Conservation (phyloP, 1,140 invertebrate species). For the Drosophila athabasca region DNA sequence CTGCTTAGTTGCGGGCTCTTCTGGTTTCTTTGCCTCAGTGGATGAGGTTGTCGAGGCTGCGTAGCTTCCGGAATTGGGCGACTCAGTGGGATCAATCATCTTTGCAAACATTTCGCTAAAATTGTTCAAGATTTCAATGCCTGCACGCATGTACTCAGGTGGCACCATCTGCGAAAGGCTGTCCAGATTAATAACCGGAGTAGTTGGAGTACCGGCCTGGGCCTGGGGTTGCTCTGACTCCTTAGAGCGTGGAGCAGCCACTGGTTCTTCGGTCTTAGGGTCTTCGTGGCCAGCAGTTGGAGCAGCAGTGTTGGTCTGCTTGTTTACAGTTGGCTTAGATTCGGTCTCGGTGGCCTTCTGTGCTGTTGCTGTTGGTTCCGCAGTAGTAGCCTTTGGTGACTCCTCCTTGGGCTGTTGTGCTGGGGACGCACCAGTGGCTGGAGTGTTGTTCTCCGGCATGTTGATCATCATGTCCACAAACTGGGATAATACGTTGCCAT, state of each 20-base stretch:
- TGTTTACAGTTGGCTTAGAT: constrained; percentile 14
- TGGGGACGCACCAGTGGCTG: constrained; percentile 14
- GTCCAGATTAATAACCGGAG: constrained; percentile 64
- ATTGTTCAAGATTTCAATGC: constrained; percentile 76
- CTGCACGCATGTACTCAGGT: constrained; percentile 74
- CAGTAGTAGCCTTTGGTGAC: constrained; percentile 6
- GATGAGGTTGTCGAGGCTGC: constrained; percentile 18
- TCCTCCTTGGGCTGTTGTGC: constrained; percentile 19
- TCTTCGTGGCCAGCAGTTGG: background rate
- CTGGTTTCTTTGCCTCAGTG: constrained; percentile 18
- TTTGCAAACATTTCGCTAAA: constrained; percentile 82
- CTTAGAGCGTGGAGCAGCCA: constrained; percentile 39
- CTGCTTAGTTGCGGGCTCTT: background rate
- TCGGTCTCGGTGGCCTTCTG: constrained; percentile 15
- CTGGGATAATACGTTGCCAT: constrained; percentile 65
- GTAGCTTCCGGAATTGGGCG: constrained; percentile 1
- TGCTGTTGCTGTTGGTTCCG: constrained; percentile 14
- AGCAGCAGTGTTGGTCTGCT: background rate
- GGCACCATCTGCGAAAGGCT: constrained; percentile 67
- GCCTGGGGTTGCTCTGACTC: constrained; percentile 18
- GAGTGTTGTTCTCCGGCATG: constrained; percentile 59
- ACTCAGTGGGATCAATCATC: constrained; percentile 74
- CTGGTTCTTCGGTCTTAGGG: constrained; percentile 28
- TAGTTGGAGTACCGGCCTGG: constrained; percentile 31
- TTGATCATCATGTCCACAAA: constrained; percentile 77